Base-by-base conservation (phyloP, 2,888 invertebrate species). In the Acanthoscelides obtectus region DNA sequence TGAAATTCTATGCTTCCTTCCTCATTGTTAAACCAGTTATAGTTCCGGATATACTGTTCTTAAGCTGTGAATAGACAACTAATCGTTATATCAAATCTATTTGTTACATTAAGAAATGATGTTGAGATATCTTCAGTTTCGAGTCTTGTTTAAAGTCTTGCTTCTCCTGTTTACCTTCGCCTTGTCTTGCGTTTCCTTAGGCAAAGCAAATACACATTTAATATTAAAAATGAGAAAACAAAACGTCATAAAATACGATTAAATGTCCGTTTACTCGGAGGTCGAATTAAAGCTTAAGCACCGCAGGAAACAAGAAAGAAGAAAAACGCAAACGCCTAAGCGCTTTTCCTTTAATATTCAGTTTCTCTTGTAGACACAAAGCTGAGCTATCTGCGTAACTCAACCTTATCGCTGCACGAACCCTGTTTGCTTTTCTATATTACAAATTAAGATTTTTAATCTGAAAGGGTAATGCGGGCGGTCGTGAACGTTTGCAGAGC, bases 221-320 rank as follows among this genome's bases (percentile, higher is more conserved):
- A 75, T 75, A 73, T 72, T 72, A 67, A 72, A 71, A 65, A 72
- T 73, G 69, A 73, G 71, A 72, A 72, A 71, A 72, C 68, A 70
- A 70, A 70, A 72, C 25, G 71, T 70, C 72, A 67, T 72, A 73
- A 72, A 74, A 73, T 74, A 67, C 71, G 71, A 75, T 75, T 73
- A 73, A 71, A 70, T 72, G 70, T 71, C 70, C 71, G 70, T 75
- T 73, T 72, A 72, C 69, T 74, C 66, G 66, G 68, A 69, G 67
- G 68, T 69, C 67, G 72, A 72, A 73, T 73, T 75, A 73, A 72
- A 72, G 72, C 74, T 71, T 73, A 72, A 75, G 73, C 69, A 72
- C 45, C 6, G 45, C 45, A 45, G 45, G 45, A 12, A 3, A 45
- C 5, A 45, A 12, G 45, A 45, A 45, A 12, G 45, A 45, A 12